Base-by-base conservation (phyloP, 1,140 invertebrate genomes). In the Vanessa atalanta region DNA sequence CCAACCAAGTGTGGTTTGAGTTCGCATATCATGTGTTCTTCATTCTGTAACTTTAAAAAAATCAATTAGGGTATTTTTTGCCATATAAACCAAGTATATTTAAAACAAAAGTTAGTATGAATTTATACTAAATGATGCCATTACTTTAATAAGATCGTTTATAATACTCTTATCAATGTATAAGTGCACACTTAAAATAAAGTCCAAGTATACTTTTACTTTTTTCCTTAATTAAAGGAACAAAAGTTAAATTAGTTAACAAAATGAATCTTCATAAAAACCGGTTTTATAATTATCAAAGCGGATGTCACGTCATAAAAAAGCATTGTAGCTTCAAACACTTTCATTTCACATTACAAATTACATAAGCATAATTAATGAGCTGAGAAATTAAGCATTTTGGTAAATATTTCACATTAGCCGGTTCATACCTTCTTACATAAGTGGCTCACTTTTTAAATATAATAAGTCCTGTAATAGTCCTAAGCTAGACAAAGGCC, bases 281-380 rank as follows among this genome's bases (percentile, higher is more conserved):
- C 48, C 9, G 23, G 53, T 68, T 57, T 43, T 60, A 31, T 68
- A 68, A 68, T 57, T 68, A 37, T 37, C 51, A 51, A 47, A 68
- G 66, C 53, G 65, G 50, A 67, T 67, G 31, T 67, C 65, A 37
- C 31, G 37, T 47, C 37, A 23, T 43, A 61, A 61, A 53, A 55
- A 57, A 9, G 51, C 43, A 57, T 68, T 68, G 66, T 68, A 57
- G 31, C 26, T 61, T 61, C 66, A 68, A 68, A 60, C 20, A 68
- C 66, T 68, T 68, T 68, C 66, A 60, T 68, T 68, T 68, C 53
- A 57, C 53, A 47, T 47, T 26, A 43, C 37, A 43, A 2, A 23
- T 68, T 47, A 57, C n/a, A 23, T 60, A 68, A 68, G 26, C 37
- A 15, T 57, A 57, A 57, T 60, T 60, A 68, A 68, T 68, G 37